A percentile compares a stretch with the other conserved stretches of the same genome.
These are phyloP conservation scores for Thunnus albacares DNA, from an alignment of 2,797 vertebrate genomes.

Conservation along the genomic window DNA sequence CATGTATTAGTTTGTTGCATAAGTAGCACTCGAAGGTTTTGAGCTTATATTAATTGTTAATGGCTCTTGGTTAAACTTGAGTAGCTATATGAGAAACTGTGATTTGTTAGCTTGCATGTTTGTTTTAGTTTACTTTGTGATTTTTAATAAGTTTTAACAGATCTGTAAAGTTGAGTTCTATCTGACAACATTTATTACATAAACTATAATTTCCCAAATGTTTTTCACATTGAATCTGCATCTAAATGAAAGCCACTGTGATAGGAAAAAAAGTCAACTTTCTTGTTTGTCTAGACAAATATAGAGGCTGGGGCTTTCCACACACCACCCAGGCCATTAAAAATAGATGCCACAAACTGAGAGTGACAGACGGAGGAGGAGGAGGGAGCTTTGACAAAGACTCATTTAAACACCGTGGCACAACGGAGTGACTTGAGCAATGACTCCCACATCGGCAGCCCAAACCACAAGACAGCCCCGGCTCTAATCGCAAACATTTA, in stretches of 20 bases:
- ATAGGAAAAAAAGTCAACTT: slow-evolving; percentile 11
- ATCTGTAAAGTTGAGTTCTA: not conserved
- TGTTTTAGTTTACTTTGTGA: slow-evolving; percentile 12
- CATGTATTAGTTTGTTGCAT: slow-evolving; percentile 1
- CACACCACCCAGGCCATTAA: slow-evolving; percentile 63
- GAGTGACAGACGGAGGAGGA: slow-evolving; percentile 67
- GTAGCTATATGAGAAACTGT: not conserved
- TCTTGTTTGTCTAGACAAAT: slow-evolving; percentile 43
- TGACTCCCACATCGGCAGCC: slow-evolving; percentile 61
- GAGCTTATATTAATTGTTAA: slow-evolving; percentile 22
- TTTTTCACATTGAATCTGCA: slow-evolving; percentile 32
- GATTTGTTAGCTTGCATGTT: not conserved
- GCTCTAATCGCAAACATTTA: slow-evolving; percentile 83
- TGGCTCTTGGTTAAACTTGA: not conserved
- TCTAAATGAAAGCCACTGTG: slow-evolving; percentile 40
- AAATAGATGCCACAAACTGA: slow-evolving; percentile 73
- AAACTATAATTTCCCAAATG: slow-evolving; percentile 19
- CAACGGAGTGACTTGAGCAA: slow-evolving; percentile 48
- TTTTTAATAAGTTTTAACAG: not conserved
- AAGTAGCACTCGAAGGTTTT: slow-evolving; percentile 11
- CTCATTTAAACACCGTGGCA: slow-evolving; percentile 67
- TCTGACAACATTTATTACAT: slow-evolving; percentile 13
- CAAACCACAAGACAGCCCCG: slow-evolving; percentile 68
- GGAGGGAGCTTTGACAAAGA: slow-evolving; percentile 62
- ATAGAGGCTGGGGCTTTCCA: slow-evolving; percentile 43